Evolutionary conservation across 2,888 invertebrate genomes (phyloP), one percentile per base, ranked within the genome.

Genomic region (Aspidiotus rigidus): DNA sequence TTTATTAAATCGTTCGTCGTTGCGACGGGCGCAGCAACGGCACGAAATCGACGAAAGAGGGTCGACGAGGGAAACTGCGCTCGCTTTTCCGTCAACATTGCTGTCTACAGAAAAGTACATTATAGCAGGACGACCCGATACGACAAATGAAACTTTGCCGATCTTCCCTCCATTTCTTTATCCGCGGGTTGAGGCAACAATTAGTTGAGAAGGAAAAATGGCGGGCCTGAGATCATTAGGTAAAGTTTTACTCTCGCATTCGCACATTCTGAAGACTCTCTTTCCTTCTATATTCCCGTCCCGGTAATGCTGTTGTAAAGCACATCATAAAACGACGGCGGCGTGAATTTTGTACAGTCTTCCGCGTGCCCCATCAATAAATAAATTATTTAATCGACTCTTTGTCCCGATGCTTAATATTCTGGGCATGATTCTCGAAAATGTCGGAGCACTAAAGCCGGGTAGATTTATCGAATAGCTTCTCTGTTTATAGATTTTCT

Each of bases 1-100:
- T 66, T 66, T 66, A 66, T 66, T 66, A 66, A 66, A 66, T 59
- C 66, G 66, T 66, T 66, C 44, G 59, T 7, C 59, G 28, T 54
- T 16, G 28, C 28, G 28, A 28, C 28, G 28, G 28, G 28, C 28
- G 41, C 44, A 59, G 49, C 39, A 16, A 44, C 41, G 49, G 39
- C 15, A 44, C 16, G 64, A 56, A 41, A 17, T 57, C 17, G 41
- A n/a, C 16, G 17, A 64, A 64, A 39, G 62, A 16, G 44, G 62
- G 28, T 62, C 42, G 57, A 64, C 53, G 40, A 64, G 59, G 59
- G 17, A 28, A 28, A 28, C 28, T 28, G 28, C 28, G 28, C 28
- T 28, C 15, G 15, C 56, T 15, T 55, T 53, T 53, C n/a, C n/a
- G 53, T 53, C n/a, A 15, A 13, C n/a, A 15, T 15, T 53, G 56